Percentiles rank a stretch among this genome's conserved stretches.
Evolutionary conservation across 2,113 vertebrate species (phyloP).

Genomic region (Hippoglossus stenolepis): DNA sequence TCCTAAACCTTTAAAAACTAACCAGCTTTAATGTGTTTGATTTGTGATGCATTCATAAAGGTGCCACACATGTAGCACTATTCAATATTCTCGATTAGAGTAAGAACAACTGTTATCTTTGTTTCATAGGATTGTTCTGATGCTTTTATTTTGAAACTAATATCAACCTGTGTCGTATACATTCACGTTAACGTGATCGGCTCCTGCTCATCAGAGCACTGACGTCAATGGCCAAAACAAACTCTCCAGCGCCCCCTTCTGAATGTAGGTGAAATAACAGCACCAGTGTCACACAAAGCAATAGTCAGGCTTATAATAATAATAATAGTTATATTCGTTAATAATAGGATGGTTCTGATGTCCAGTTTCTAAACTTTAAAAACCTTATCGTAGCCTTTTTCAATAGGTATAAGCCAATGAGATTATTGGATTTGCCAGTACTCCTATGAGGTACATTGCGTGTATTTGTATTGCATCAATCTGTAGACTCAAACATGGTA

Average conservation of each 20-base stretch:
- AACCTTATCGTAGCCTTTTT: too few species aligned
- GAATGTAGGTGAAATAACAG: slow-evolving; percentile 1
- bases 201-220: slow-evolving; percentile 2
- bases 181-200: neutral
- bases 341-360: too few species aligned
- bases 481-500: too few species aligned
- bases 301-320: neutral
- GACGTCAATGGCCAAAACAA: slow-evolving; percentile 72
- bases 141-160: slow-evolving; percentile 42
- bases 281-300: neutral
- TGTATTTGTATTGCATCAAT: too few species aligned
- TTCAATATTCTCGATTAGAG: neutral
- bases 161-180: rapidly evolving
- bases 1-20: too few species aligned
- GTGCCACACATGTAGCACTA: too few species aligned
- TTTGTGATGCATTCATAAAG: too few species aligned
- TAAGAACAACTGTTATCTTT: neutral
- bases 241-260: slow-evolving; percentile 38
- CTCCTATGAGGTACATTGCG: too few species aligned
- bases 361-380: too few species aligned
- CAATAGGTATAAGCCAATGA: too few species aligned
- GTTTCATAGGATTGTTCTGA: neutral
- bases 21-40: too few species aligned
- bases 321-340: neutral
- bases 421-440: too few species aligned